Evolutionary conservation across 1,140 invertebrate genomes (phyloP).

Genomic region (Rhizoglyphus robini): DNA sequence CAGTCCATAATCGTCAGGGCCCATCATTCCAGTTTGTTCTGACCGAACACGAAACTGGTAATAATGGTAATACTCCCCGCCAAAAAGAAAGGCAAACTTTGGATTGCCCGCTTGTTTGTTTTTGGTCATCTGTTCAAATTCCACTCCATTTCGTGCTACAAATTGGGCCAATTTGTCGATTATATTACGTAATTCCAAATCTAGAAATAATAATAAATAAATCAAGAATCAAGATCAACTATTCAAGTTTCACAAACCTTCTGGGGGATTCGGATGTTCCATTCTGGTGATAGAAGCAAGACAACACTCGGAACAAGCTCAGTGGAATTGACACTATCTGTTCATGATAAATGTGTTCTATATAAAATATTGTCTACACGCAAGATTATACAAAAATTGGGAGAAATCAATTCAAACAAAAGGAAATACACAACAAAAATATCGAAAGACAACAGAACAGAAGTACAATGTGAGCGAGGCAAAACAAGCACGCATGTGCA

Average conservation of each 20-base stretch:
- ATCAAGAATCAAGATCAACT: too few relatives aligned
- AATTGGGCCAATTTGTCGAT: constrained; percentile 97
- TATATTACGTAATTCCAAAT: constrained; percentile 82
- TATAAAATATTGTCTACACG: too few relatives aligned
- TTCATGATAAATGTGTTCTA: too few relatives aligned
- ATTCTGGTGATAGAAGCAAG: too few relatives aligned
- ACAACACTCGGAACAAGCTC: too few relatives aligned
- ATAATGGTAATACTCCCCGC: constrained; percentile 86
- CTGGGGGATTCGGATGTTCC: constrained; percentile 26
- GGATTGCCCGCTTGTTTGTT: constrained; percentile 94
- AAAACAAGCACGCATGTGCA: too few relatives aligned
- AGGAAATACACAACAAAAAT: too few relatives aligned
- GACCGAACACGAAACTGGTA: constrained; percentile 89
- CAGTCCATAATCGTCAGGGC: background rate
- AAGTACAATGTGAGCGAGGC: too few relatives aligned
- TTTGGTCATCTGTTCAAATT: constrained; percentile 92
- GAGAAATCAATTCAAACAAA: too few relatives aligned
- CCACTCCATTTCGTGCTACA: constrained; percentile 89
- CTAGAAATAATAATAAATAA: constrained; percentile 40
- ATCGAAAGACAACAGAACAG: too few relatives aligned
- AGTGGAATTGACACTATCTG: too few relatives aligned
- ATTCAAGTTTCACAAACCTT: constrained; percentile 23
- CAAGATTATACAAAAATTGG: too few relatives aligned
- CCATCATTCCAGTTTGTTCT: constrained; percentile 38
- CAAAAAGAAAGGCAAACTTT: constrained; percentile 91